A percentile compares a stretch with the other conserved stretches of the same genome.
These are phyloP conservation scores for Geophilus truncorum DNA, from an alignment of 2,888 invertebrate species.

Conservation along the genomic window DNA sequence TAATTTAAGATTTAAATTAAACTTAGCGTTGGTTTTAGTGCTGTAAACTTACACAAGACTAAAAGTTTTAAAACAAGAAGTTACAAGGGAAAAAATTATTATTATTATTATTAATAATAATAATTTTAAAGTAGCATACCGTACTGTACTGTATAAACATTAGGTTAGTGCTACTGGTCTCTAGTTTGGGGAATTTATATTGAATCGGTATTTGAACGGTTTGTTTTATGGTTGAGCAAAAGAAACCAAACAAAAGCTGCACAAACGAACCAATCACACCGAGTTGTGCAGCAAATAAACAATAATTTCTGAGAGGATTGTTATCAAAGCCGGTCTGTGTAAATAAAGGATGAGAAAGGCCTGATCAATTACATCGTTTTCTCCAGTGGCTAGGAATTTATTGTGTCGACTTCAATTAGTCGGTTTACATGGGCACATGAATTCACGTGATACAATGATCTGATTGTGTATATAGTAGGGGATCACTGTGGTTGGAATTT, in stretches of 20 bases:
- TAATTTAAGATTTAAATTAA: background rate
- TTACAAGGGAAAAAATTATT: too few species aligned
- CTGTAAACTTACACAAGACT: too few species aligned
- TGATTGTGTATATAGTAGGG: background rate
- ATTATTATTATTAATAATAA: background rate
- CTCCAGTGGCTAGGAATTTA: background rate
- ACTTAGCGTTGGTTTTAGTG: background rate
- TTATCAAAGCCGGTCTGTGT: background rate
- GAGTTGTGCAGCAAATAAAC: background rate
- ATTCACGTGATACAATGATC: background rate
- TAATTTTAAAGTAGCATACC: too few species aligned
- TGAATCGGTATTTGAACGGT: background rate
- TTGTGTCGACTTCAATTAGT: conserved; percentile 2
- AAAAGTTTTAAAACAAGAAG: too few species aligned
- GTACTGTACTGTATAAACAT: too few species aligned
- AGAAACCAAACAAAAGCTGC: background rate
- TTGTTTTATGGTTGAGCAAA: background rate
- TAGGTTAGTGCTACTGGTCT: background rate
- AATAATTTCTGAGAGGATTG: background rate
- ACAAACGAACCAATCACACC: background rate
- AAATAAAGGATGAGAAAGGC: background rate
- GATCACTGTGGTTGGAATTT: background rate
- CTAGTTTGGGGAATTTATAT: background rate
- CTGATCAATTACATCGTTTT: background rate
- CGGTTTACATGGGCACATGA: background rate